A percentile compares a stretch with the other conserved stretches of the same genome.
These are phyloP conservation scores for Drosophila parthenogenetica DNA, from an alignment of 2,888 invertebrate genomes.

Conservation along the genomic window DNA sequence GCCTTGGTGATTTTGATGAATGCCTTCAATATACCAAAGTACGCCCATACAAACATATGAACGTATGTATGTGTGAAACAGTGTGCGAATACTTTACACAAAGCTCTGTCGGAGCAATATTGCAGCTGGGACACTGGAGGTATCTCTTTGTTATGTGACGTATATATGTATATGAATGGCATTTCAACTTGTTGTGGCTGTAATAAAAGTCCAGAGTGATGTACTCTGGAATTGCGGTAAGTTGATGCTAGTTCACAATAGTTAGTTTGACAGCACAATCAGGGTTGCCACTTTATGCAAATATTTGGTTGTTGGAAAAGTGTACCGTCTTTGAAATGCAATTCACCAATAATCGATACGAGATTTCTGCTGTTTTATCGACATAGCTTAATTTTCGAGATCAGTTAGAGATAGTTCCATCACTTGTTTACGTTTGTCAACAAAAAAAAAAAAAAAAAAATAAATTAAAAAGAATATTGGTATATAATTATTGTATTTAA, in stretches of 20 bases:
- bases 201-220: constrained; percentile 60
- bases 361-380: neutral
- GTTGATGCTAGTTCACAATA: constrained; percentile 7
- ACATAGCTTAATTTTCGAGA: neutral
- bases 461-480: neutral
- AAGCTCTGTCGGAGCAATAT: constrained; percentile 55
- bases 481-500: neutral
- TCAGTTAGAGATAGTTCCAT: neutral
- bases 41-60: constrained; percentile 8
- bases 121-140: constrained; percentile 51
- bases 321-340: neutral
- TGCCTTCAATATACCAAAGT: constrained; percentile 62
- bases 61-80: constrained; percentile 19
- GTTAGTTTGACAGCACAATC: neutral
- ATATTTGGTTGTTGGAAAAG: neutral
- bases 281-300: neutral
- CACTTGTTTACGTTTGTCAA: neutral
- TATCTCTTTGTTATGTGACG: constrained; percentile 26
- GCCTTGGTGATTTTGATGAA: constrained; percentile 77
- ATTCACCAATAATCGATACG: neutral
- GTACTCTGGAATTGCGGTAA: constrained; percentile 27
- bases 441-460: neutral
- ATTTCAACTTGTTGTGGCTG: constrained; percentile 68
- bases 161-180: constrained; percentile 51
- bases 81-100: constrained; percentile 45